Percentiles rank a stretch among this genome's conserved stretches.
Evolutionary conservation across 2,113 vertebrate species (phyloP).

Genomic region (Kryptolebias marmoratus): DNA sequence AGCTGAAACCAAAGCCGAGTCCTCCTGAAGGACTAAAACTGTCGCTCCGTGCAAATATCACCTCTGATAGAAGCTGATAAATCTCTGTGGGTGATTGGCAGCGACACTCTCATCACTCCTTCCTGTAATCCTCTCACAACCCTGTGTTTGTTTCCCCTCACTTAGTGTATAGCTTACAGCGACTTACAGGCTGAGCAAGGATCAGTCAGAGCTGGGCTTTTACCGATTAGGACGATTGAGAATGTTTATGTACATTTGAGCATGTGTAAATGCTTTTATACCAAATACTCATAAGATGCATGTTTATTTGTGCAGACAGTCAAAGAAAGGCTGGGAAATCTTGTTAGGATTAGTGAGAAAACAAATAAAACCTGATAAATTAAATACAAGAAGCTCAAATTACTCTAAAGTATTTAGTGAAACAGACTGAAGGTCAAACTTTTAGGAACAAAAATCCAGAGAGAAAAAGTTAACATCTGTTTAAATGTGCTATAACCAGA

Average conservation of each 20-base stretch:
- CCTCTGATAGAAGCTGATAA: background rate
- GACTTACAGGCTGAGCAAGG: slow-evolving; percentile 43
- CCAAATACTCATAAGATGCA: background rate
- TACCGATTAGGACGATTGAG: slow-evolving; percentile 34
- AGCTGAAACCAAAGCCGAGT: too few relatives aligned
- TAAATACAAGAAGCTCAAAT: too few relatives aligned
- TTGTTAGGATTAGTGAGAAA: background rate
- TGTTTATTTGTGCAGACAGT: background rate
- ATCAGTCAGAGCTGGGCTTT: slow-evolving; percentile 49
- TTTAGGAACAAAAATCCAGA: too few relatives aligned
- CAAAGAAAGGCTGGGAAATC: slow-evolving; percentile 4
- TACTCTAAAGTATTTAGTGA: too few relatives aligned
- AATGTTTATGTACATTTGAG: slow-evolving; percentile 25
- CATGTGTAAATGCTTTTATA: slow-evolving; percentile 7
- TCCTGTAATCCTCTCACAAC: slow-evolving; percentile 28
- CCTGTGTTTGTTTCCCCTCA: slow-evolving; percentile 46
- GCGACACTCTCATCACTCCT: slow-evolving; percentile 12
- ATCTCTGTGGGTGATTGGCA: background rate
- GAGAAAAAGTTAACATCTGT: too few relatives aligned
- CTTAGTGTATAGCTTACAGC: slow-evolving; percentile 39
- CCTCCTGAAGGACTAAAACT: background rate
- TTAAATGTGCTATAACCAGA: too few relatives aligned
- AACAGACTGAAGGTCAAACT: too few relatives aligned
- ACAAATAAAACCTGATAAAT: background rate
- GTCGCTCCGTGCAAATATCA: background rate